Evolutionary conservation across 1,140 invertebrate species (phyloP), one percentile per base, ranked within the genome.

Genomic region (Galleria mellonella): DNA sequence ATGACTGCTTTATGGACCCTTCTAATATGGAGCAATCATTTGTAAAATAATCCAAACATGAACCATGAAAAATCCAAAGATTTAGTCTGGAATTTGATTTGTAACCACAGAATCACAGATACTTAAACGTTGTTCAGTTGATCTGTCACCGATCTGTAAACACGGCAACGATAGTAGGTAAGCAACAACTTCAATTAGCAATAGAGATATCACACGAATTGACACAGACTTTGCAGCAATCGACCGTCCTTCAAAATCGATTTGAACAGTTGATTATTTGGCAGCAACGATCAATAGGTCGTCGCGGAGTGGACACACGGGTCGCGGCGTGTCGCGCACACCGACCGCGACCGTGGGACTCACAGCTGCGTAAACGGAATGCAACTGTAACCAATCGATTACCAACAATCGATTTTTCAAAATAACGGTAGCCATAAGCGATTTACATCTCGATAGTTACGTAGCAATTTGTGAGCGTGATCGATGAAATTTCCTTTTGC

Each of bases 381-480:
- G 76, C 69, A 73, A 73, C 74, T 72, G 72, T 69, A 45, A 61
- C 69, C 43, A 76, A 84, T 73, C 71, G 77, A 78, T 84, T 78
- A 64, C 43, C 50, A 47, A 69, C 51, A 77, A 79, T 79, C 70
- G 75, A 81, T 74, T 81, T 79, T 78, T 72, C 74, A 70, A 72
- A 66, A 83, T 83, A 83, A 83, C 79, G 75, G 79, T 72, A 72
- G 62, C 55, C 50, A 50, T 60, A 54, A 68, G 60, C 64, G 62
- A 74, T 83, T 83, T 79, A 77, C 72, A 78, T 83, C 68, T 74
- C 56, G 67, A 82, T 74, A 58, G 68, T 74, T 72, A 68, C 66
- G 53, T 73, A 61, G 73, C 72, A 69, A 81, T 79, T 72, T 78
- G 66, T 69, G 61, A 76, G 65, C 75, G 75, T 71, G 74, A 76